Evolutionary conservation across 2,888 invertebrate genomes (phyloP), one percentile per base, ranked within the genome.

Genomic region (Phasia obesa): DNA sequence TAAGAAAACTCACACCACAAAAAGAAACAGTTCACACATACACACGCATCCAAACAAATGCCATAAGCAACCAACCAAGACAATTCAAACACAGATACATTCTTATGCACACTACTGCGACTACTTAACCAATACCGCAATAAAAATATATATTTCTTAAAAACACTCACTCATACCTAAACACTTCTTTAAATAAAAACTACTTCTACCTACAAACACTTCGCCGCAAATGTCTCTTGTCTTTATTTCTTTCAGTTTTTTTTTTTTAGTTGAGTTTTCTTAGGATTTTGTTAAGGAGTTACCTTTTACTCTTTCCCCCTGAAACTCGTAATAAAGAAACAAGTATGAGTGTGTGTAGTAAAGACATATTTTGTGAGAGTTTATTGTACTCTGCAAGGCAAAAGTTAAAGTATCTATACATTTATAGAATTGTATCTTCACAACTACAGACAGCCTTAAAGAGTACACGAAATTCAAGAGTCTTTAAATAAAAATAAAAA

Each of bases 1-100:
- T 49, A 80, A 80, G 80, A 80, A 80, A 62, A 74, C 80, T 62
- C 80, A 74, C n/a, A 74, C 80, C 67, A 74, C 47, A 55, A 9
- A 25, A n/a, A 17, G n/a, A 51, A 62, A 27, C 4, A 42, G 49
- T 35, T 55, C 25, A 21, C 15, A 15, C 57, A 35, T 2, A 38
- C 38, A 55, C 62, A 23, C 17, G 23, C 35, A 21, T n/a, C n/a
- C n/a, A 38, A 17, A 21, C 62, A 62, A n/a, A 47, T n/a, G 23
- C 25, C 23, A 49, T 13, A 59, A 44, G n/a, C 49, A 47, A 44
- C 7, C 49, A 42, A 23, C 57, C 47, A 44, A 69, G n/a, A 21
- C 62, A 75, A 55, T 44, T 51, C 17, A 19, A 55, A 42, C 47
- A 44, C 49, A 57, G 9, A 42, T 15, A 53, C 57, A 19, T 31